phyloP scores from a whole-genome alignment of 2,888 invertebrate species.

The Gonocerus acuteangulatus region DNA sequence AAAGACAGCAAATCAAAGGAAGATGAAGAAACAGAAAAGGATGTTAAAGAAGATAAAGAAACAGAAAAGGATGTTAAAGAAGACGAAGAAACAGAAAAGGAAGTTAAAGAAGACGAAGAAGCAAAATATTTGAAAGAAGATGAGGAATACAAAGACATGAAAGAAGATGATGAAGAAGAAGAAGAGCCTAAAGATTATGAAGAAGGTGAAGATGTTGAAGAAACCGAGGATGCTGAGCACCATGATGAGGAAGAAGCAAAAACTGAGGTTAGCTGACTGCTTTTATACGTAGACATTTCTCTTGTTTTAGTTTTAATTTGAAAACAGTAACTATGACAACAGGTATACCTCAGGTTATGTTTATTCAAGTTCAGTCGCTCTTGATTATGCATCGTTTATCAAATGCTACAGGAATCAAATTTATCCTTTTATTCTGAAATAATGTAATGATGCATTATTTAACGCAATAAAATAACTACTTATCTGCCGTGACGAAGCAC shows the following conservation, averaged over 20 bases:
- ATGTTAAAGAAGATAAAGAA: constrained; percentile 11
- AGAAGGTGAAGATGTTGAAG: constrained; percentile 24
- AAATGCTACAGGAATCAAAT: no score
- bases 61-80: constrained; percentile 26
- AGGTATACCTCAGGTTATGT: no score
- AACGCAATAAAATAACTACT: no score
- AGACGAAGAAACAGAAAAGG: neutral
- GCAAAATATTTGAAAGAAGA: constrained; percentile 28
- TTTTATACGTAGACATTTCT: no score
- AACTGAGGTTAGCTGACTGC: neutral
- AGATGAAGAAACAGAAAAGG: neutral
- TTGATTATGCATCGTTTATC: no score
- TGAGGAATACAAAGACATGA: constrained; percentile 5
- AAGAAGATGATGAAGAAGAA: constrained; percentile 21
- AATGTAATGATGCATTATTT: no score
- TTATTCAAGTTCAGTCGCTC: no score
- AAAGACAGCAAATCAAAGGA: neutral
- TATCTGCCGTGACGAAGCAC: no score
- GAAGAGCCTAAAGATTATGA: constrained; percentile 25
- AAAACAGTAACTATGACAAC: no score
- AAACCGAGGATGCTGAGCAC: constrained; percentile 1
- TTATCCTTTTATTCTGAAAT: no score
- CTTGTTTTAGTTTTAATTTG: no score
- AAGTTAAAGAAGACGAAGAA: constrained; percentile 9
- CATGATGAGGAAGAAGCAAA: constrained; percentile 14